Conservation (phyloP, 2,888 invertebrate species). For the Andrena dorsata region DNA sequence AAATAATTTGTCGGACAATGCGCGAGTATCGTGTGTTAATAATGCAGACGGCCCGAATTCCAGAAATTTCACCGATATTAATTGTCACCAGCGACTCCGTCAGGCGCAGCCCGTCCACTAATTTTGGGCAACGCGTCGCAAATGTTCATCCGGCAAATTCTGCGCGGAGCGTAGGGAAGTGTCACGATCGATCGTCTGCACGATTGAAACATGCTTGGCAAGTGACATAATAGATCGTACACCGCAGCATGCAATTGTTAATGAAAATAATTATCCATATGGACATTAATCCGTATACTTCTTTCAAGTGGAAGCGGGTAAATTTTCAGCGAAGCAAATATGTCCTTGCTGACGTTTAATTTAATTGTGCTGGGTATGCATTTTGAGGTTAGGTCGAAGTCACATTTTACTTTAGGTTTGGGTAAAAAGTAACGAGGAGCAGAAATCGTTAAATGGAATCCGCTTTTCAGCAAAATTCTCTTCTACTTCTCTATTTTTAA, state of each 20-base stretch:
- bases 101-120: slow-evolving; percentile 13
- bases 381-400: too few species aligned
- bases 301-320: too few species aligned
- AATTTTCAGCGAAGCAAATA: too few species aligned
- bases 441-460: too few species aligned
- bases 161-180: slow-evolving; percentile 1
- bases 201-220: not conserved
- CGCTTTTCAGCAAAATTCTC: too few species aligned
- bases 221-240: not conserved
- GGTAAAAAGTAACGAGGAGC: too few species aligned
- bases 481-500: too few species aligned
- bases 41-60: slow-evolving; percentile 1
- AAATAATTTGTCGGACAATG: slow-evolving; percentile 21
- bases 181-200: not conserved
- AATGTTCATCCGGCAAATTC: slow-evolving; percentile 11
- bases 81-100: slow-evolving; percentile 10
- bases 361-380: too few species aligned
- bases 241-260: not conserved
- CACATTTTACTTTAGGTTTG: too few species aligned
- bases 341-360: too few species aligned
- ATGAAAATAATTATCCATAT: not conserved
- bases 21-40: slow-evolving; percentile 20
- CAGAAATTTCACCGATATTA: slow-evolving; percentile 27
- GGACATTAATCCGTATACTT: too few species aligned
- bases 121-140: slow-evolving; percentile 17